These are phyloP conservation scores for Mimachlamys varia DNA, from an alignment of 2,888 invertebrate genomes.

Conservation along the genomic window DNA sequence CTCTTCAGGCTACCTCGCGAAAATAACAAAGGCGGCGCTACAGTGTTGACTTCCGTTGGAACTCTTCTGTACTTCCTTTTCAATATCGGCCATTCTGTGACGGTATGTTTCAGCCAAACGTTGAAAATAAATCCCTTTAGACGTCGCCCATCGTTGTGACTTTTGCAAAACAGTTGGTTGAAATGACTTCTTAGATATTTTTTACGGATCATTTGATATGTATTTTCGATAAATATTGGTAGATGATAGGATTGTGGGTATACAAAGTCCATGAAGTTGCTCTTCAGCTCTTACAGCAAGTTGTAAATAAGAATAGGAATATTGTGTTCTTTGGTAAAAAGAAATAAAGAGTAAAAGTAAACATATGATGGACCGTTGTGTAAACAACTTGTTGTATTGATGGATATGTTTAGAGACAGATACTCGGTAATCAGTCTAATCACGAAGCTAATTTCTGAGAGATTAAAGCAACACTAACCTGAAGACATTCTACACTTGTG, in stretches of 20 bases:
- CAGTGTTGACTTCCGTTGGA: slow-evolving; percentile 38
- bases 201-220: neutral
- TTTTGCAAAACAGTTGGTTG: neutral
- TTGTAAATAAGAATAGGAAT: neutral
- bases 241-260: neutral
- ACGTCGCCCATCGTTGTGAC: slow-evolving; percentile 11
- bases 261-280: neutral
- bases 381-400: no score
- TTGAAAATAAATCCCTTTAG: neutral
- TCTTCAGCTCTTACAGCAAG: neutral
- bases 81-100: slow-evolving; percentile 41
- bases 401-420: no score
- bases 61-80: slow-evolving; percentile 50
- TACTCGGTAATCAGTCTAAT: no score
- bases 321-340: neutral
- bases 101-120: slow-evolving; percentile 17
- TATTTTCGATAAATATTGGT: neutral
- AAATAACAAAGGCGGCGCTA: neutral
- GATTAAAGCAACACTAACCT: no score
- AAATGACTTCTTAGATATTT: neutral
- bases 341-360: neutral
- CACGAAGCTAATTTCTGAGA: no score
- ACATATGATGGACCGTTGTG: no score
- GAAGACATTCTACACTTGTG: no score
- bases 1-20: neutral